Base-by-base conservation (phyloP, 2,888 invertebrate species). In the Tetrapedia diversipes region DNA sequence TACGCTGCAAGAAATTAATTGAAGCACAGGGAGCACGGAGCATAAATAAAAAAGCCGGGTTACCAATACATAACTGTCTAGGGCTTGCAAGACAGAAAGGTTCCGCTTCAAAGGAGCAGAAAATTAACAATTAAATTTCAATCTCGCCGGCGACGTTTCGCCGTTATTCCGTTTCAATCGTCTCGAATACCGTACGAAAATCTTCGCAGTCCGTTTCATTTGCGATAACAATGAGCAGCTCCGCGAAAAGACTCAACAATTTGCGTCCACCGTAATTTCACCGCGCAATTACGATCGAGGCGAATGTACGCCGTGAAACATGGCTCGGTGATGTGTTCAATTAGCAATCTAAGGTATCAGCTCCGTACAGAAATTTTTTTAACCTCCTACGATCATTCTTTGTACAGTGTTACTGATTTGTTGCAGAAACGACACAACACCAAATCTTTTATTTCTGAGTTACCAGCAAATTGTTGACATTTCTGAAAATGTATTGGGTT, bases 1-100 rank as follows among this genome's bases (percentile, higher is more conserved):
- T 4, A 7, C 7, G 10, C 8, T 8, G 29, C 16, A 10, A 32
- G n/a, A n/a, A 61, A 61, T 49, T 61, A 47, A 61, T 61, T 61
- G 6, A 47, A 61, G 16, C 34, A 49, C n/a, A 14, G 47, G 10
- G 24, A 24, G 11, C 10, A 16, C 24, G n/a, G n/a, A n/a, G 22
- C 16, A 10, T 29, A 47, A 22, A 29, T 24, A 34, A 32, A 11
- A 24, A 14, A 6, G n/a, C n/a, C n/a, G n/a, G n/a, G n/a, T n/a
- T n/a, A n/a, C 16, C 10, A 45, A 34, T n/a, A n/a, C n/a, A 7
- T 60, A 14, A 45, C 8, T 45, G 19, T 19, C 22, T 32, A 11
- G 0, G 7, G 0, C 10, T 16, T 39, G 4, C 8, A 1, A 45
- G n/a, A 32, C 1, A 34, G n/a, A 14, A 22, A 16, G n/a, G n/a